Conservation (phyloP, 2,113 vertebrate genomes). For the Hippocampus zosterae region DNA sequence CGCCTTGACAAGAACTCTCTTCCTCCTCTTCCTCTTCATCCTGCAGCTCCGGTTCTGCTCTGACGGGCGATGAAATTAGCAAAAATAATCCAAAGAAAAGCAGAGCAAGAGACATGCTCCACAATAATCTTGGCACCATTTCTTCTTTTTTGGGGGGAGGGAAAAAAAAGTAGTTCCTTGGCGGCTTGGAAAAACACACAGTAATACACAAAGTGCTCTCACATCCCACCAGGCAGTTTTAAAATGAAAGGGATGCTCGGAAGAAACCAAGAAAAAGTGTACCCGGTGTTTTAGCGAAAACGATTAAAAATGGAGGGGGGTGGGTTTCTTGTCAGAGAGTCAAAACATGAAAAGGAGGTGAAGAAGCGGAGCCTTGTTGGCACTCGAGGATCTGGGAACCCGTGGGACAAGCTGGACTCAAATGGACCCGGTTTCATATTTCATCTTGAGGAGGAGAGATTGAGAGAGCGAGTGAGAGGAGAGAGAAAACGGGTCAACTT, state of each 20-base stretch:
- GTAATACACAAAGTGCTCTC: conserved; percentile 23
- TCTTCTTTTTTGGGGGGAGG: conserved; percentile 7
- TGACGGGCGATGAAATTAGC: conserved; percentile 33
- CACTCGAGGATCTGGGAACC: conserved; percentile 49
- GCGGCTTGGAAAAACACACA: neutral
- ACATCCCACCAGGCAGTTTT: conserved; percentile 41
- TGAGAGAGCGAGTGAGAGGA: conserved; percentile 13
- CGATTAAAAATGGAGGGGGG: neutral
- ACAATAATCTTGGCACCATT: conserved; percentile 64
- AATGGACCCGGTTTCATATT: conserved; percentile 70
- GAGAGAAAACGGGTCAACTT: conserved; percentile 44
- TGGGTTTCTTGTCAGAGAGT: conserved; percentile 35
- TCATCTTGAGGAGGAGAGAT: conserved; percentile 51
- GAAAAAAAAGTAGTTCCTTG: conserved; percentile 4
- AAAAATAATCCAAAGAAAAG: conserved; percentile 68
- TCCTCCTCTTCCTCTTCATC: conserved; percentile 70
- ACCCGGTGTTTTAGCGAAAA: conserved; percentile 10
- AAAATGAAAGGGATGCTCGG: conserved; percentile 21
- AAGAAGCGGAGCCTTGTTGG: conserved; percentile 29
- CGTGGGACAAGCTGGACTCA: conserved; percentile 50
- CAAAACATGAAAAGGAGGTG: conserved; percentile 9
- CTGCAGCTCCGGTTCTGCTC: conserved; percentile 54
- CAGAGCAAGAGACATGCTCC: conserved; percentile 45
- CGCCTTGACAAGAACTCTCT: conserved; percentile 81
- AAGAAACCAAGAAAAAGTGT: conserved; percentile 43